A percentile compares a stretch with the other conserved stretches of the same genome.
Conservation (phyloP, 1,140 invertebrate species). For the Antheraea mylitta region DNA sequence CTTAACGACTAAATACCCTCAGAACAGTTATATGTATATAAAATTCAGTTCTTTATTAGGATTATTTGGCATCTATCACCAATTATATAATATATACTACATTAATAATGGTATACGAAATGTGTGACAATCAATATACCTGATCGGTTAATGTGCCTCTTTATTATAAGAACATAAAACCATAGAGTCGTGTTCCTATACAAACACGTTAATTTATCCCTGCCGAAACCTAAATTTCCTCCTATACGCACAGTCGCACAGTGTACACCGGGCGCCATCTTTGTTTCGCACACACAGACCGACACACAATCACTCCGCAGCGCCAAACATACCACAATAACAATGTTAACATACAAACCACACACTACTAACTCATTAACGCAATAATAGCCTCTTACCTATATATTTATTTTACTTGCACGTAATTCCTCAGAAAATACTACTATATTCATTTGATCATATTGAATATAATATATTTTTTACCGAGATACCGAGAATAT, state of each 20-base stretch:
- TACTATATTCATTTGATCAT: no score
- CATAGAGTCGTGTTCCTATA: constrained; percentile 37
- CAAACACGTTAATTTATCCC: constrained; percentile 51
- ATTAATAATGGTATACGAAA: constrained; percentile 66
- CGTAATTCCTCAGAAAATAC: no score
- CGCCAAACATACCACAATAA: no score
- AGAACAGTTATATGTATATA: constrained; percentile 77
- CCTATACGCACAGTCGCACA: constrained; percentile 49
- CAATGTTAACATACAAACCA: no score
- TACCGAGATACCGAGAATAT: no score
- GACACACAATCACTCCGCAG: neutral
- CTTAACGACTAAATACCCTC: constrained; percentile 57
- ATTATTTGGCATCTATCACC: constrained; percentile 78
- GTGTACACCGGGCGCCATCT: constrained; percentile 15
- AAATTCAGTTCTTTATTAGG: constrained; percentile 80
- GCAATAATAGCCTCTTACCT: constrained; percentile 2
- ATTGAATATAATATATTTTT: no score
- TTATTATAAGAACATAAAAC: constrained; percentile 47
- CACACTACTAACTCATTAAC: neutral
- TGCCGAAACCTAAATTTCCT: constrained; percentile 74
- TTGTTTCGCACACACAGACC: neutral
- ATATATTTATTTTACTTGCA: no score
- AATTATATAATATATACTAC: constrained; percentile 62
- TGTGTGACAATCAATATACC: constrained; percentile 50
- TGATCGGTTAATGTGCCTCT: constrained; percentile 64